Percentiles rank a stretch among this genome's conserved stretches.
Evolutionary conservation across 2,797 vertebrate species (phyloP).

Genomic region (Notoglanidium macrostoma): DNA sequence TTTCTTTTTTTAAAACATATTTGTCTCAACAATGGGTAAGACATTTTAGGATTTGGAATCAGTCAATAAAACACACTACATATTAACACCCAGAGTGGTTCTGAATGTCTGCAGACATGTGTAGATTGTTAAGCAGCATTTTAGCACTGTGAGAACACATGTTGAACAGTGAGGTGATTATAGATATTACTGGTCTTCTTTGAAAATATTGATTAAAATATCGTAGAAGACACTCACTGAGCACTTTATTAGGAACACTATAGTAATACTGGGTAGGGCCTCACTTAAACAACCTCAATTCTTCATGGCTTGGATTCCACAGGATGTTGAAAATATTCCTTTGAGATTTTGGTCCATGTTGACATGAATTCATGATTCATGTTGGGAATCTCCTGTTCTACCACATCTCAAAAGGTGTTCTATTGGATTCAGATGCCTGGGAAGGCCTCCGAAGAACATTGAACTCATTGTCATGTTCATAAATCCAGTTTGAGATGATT

Average conservation of each 20-base stretch:
- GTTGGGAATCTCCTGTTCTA: not conserved
- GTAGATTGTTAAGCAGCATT: not conserved
- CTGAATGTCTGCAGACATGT: not conserved
- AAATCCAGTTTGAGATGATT: not conserved
- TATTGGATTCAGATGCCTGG: not conserved
- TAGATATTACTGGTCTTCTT: not conserved
- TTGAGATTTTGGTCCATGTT: not conserved
- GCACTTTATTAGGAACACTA: not conserved
- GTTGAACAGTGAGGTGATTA: not conserved
- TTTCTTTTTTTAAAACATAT: not conserved
- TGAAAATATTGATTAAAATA: not conserved
- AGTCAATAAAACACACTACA: not conserved
- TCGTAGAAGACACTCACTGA: not conserved
- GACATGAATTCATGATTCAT: not conserved
- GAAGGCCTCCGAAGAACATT: not conserved
- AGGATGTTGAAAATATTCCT: not conserved
- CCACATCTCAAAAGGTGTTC: not conserved
- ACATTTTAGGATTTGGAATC: not conserved
- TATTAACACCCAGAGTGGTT: not conserved
- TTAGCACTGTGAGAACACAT: not conserved
- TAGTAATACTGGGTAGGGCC: not conserved
- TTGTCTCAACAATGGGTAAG: not conserved
- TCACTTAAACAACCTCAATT: not conserved
- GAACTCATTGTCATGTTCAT: not conserved
- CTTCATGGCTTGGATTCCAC: not conserved